Conservation (phyloP, 1,140 invertebrate genomes). For the Schlechtendalia chinensis region DNA sequence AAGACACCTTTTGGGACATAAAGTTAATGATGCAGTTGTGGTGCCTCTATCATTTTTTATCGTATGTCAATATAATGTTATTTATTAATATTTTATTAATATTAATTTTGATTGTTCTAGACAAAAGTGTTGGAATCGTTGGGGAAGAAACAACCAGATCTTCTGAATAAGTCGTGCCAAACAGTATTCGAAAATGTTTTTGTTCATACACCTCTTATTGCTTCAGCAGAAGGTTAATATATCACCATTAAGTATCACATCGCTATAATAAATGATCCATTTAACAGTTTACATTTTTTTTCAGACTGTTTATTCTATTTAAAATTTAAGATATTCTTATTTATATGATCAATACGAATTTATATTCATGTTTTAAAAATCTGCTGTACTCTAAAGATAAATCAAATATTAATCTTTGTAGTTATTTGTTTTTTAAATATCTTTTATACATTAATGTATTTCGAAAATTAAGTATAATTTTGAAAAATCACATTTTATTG, state of each 20-base stretch:
- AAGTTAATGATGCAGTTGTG: conserved; percentile 24
- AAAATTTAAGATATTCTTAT: no score
- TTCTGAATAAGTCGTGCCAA: neutral
- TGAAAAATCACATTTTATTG: no score
- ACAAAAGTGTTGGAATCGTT: conserved; percentile 16
- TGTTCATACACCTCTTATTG: conserved; percentile 13
- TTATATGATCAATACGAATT: no score
- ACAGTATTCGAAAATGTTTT: conserved; percentile 32
- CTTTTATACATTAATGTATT: no score
- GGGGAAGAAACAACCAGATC: neutral
- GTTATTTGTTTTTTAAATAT: no score
- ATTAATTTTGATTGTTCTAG: conserved; percentile 17
- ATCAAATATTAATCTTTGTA: no score
- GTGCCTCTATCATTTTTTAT: conserved; percentile 42
- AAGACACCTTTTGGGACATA: conserved; percentile 48
- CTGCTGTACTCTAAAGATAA: no score
- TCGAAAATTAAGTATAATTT: no score
- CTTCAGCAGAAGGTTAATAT: conserved; percentile 1
- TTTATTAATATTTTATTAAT: neutral
- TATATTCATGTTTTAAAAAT: no score
- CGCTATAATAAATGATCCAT: neutral
- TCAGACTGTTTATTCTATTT: no score
- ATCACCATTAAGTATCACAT: neutral
- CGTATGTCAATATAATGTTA: conserved; percentile 3
- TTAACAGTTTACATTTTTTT: no score